phyloP scores from a whole-genome alignment of 2,113 vertebrate species.

The Eira barbara region DNA sequence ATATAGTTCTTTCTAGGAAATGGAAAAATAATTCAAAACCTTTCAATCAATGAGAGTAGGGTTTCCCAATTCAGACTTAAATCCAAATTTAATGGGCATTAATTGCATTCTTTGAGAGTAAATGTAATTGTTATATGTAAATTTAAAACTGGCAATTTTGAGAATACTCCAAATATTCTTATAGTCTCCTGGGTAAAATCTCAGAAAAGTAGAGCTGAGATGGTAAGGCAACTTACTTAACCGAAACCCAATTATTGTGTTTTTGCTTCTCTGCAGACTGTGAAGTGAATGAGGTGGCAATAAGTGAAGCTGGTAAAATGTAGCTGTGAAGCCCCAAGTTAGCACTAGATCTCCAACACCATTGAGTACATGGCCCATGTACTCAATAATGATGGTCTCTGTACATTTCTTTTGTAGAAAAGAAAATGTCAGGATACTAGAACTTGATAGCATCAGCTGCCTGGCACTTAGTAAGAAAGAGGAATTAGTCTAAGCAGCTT shows the following conservation, averaged over 20 bases:
- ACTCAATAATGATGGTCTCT: background rate
- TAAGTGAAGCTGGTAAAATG: background rate
- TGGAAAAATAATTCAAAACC: background rate
- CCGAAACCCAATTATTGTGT: background rate
- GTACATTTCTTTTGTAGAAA: background rate
- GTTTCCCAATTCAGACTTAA: background rate
- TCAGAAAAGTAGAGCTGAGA: background rate
- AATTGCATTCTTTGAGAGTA: background rate
- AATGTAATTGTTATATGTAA: background rate
- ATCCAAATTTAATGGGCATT: background rate
- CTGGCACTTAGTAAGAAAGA: background rate
- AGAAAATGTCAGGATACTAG: background rate
- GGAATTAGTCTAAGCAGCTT: background rate
- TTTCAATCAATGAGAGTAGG: background rate
- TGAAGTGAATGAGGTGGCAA: background rate
- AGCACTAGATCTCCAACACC: background rate
- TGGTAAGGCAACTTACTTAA: background rate
- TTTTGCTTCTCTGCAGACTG: background rate
- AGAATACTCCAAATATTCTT: background rate
- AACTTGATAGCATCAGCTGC: background rate
- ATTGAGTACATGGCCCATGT: background rate
- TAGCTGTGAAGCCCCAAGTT: background rate
- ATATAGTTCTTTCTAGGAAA: background rate
- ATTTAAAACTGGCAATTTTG: background rate
- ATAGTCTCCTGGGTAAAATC: background rate